Percentiles rank a stretch among this genome's conserved stretches.
Evolutionary conservation across 2,888 invertebrate genomes (phyloP).

Genomic region (Antheraea yamamai): DNA sequence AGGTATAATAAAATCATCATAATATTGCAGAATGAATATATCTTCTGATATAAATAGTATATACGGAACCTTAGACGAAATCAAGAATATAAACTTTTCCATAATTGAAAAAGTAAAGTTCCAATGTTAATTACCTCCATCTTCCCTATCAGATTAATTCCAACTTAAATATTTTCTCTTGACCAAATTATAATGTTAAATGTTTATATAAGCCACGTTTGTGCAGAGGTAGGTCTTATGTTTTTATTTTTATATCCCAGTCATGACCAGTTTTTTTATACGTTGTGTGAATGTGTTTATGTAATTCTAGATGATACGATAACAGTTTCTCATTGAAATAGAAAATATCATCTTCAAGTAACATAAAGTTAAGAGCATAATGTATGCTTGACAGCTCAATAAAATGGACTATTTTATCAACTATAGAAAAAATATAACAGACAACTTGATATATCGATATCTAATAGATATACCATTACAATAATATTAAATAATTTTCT

Average conservation of each 20-base stretch:
- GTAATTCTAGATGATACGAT: not conserved
- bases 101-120: slow-evolving; percentile 10
- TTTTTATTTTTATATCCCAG: slow-evolving; percentile 13
- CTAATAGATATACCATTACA: too few species aligned
- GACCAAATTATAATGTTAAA: slow-evolving; percentile 45
- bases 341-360: not conserved
- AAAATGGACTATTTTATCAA: too few species aligned
- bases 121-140: slow-evolving; percentile 34
- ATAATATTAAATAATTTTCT: too few species aligned
- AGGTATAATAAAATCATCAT: too few species aligned
- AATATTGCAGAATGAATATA: not conserved
- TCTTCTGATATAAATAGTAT: not conserved
- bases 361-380: not conserved
- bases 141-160: slow-evolving; percentile 42
- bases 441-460: too few species aligned
- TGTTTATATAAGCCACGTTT: slow-evolving; percentile 46
- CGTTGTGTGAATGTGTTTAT: slow-evolving; percentile 21
- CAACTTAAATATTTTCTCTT: slow-evolving; percentile 44
- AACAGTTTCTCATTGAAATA: not conserved
- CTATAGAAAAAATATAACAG: too few species aligned
- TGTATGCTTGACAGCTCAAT: not conserved
- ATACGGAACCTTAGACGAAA: not conserved
- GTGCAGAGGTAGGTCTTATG: slow-evolving; percentile 34
- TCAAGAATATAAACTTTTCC: not conserved
- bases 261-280: slow-evolving; percentile 15